phyloP scores from a whole-genome alignment of 2,888 invertebrate genomes.

The Netelia virgata region DNA sequence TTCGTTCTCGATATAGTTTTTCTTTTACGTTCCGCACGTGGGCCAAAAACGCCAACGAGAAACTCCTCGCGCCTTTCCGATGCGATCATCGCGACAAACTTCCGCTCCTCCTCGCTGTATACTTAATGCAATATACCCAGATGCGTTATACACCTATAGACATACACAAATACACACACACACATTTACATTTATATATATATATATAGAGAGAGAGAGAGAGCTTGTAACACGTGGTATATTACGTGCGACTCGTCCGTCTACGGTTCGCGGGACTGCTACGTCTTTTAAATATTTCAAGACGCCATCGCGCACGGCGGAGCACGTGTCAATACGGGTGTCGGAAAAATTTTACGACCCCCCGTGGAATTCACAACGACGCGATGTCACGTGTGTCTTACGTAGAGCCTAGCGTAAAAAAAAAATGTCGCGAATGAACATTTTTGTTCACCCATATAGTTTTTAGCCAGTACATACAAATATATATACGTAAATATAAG shows the following conservation, averaged over 20 bases:
- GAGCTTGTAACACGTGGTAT: slow-evolving; percentile 6
- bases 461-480: no score
- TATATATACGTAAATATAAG: no score
- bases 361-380: slow-evolving; percentile 69
- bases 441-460: slow-evolving; percentile 6
- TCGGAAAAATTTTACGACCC: slow-evolving; percentile 72
- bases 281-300: slow-evolving; percentile 71
- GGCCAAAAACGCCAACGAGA: neutral
- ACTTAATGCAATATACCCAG: neutral
- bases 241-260: slow-evolving; percentile 35
- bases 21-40: slow-evolving; percentile 36
- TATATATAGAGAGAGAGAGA: no score
- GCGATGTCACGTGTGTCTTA: slow-evolving; percentile 54
- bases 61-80: neutral
- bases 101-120: neutral
- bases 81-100: slow-evolving; percentile 8
- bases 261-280: slow-evolving; percentile 9
- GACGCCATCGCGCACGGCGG: slow-evolving; percentile 66
- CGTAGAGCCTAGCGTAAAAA: slow-evolving; percentile 18
- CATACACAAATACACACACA: neutral
- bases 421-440: neutral
- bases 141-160: neutral
- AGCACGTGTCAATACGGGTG: slow-evolving; percentile 76
- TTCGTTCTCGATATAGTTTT: neutral
- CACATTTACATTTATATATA: neutral